phyloP scores from a whole-genome alignment of 2,797 vertebrate species.

The Gadopsis marmoratus region DNA sequence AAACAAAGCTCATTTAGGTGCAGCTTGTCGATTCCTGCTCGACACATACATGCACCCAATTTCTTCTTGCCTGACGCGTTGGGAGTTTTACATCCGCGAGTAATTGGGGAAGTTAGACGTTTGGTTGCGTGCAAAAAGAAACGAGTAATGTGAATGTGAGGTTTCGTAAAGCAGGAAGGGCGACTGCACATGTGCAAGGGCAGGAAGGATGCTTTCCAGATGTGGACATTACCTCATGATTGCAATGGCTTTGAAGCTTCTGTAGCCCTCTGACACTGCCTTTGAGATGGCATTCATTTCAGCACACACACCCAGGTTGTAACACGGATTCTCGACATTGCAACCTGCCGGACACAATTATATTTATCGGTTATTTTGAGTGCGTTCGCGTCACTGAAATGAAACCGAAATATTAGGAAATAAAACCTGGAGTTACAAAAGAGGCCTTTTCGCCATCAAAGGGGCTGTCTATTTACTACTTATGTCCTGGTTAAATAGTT shows the following conservation, averaged over 20 bases:
- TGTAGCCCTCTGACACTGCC: constrained; percentile 90
- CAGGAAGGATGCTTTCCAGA: fast-evolving
- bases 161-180: not conserved
- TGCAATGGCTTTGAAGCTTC: constrained; percentile 90
- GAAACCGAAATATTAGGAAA: not conserved
- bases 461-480: constrained; percentile 6
- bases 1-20: not conserved
- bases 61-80: not conserved
- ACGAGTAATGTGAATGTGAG: not conserved
- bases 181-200: not conserved
- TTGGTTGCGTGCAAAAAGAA: not conserved
- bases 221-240: constrained; percentile 85
- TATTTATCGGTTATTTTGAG: fast-evolving
- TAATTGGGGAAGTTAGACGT: not conserved
- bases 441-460: not conserved
- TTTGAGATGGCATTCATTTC: constrained; percentile 90
- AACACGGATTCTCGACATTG: constrained; percentile 92
- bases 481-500: constrained; percentile 36
- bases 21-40: not conserved
- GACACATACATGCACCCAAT: too few relatives aligned
- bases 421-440: not conserved
- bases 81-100: not conserved
- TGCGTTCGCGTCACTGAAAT: not conserved
- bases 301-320: constrained; percentile 89
- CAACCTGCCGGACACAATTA: constrained; percentile 85